phyloP scores from a whole-genome alignment of 1,140 invertebrate species.

The Aphis craccivora region DNA sequence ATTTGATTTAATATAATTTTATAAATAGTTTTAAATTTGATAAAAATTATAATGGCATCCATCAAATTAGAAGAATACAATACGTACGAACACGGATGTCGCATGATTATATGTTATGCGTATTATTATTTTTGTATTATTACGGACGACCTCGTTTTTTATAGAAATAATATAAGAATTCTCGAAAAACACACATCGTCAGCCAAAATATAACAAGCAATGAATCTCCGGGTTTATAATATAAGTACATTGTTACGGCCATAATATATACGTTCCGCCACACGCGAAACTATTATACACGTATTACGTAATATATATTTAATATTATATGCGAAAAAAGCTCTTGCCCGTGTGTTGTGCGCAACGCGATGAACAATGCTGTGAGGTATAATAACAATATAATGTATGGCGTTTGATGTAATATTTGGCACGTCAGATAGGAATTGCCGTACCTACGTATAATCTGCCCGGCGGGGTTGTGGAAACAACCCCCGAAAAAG shows the following conservation, averaged over 20 bases:
- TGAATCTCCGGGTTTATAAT: not conserved
- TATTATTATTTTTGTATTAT: no score
- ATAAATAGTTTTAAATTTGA: no score
- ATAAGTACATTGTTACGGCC: not conserved
- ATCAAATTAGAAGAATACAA: not conserved
- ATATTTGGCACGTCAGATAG: conserved; percentile 33
- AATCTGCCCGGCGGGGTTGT: not conserved
- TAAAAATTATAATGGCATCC: not conserved
- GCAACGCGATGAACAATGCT: conserved; percentile 1
- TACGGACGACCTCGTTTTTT: not conserved
- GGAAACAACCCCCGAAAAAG: not conserved
- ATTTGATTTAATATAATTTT: no score
- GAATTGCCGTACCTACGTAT: no score
- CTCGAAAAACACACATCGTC: not conserved
- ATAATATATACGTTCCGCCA: not conserved
- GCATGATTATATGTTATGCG: no score
- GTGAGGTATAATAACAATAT: not conserved
- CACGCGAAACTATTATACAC: not conserved
- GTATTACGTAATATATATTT: not conserved
- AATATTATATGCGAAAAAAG: not conserved
- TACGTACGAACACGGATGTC: no score
- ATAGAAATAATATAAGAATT: not conserved
- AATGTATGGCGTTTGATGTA: conserved; percentile 20
- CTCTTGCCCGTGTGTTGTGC: not conserved
- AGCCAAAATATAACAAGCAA: not conserved